These are phyloP conservation scores for Brachynemurus nebulosus DNA, from an alignment of 2,888 invertebrate genomes.

Conservation along the genomic window DNA sequence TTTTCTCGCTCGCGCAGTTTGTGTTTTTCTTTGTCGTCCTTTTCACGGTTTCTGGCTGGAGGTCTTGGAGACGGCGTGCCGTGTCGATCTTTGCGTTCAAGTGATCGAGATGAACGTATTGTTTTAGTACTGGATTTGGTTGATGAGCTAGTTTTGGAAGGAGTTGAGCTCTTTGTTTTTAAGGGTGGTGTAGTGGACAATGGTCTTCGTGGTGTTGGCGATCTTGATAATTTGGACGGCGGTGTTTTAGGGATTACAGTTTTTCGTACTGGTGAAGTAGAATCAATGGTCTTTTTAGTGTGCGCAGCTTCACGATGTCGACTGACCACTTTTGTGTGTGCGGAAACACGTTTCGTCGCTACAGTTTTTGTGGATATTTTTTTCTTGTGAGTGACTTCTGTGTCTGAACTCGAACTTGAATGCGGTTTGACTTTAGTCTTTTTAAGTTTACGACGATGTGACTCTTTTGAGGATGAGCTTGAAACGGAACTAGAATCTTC, in stretches of 20 bases:
- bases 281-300: conserved; percentile 34
- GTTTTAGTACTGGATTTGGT: conserved; percentile 24
- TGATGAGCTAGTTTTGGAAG: conserved; percentile 20
- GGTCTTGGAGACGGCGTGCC: conserved; percentile 30
- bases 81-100: conserved; percentile 27
- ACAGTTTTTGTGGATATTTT: conserved; percentile 26
- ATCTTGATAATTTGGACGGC: conserved; percentile 22
- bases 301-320: conserved; percentile 38
- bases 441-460: conserved; percentile 27
- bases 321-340: conserved; percentile 37
- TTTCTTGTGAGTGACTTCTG: conserved; percentile 30
- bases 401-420: conserved; percentile 14
- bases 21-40: conserved; percentile 22
- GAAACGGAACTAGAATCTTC: conserved; percentile 51
- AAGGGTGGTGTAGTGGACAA: conserved; percentile 31
- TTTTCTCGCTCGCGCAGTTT: conserved; percentile 33
- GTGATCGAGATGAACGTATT: conserved; percentile 24
- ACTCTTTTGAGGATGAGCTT: conserved; percentile 36
- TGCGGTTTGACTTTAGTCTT: conserved; percentile 24
- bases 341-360: conserved; percentile 33
- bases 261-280: conserved; percentile 19
- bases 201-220: conserved; percentile 27
- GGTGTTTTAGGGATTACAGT: conserved; percentile 17
- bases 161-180: conserved; percentile 25
- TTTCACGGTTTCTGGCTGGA: conserved; percentile 22